Evolutionary conservation across 53 echinoderm and acorn worm genomes (phyloP).

Genomic region (Hippasteria phrygiana): DNA sequence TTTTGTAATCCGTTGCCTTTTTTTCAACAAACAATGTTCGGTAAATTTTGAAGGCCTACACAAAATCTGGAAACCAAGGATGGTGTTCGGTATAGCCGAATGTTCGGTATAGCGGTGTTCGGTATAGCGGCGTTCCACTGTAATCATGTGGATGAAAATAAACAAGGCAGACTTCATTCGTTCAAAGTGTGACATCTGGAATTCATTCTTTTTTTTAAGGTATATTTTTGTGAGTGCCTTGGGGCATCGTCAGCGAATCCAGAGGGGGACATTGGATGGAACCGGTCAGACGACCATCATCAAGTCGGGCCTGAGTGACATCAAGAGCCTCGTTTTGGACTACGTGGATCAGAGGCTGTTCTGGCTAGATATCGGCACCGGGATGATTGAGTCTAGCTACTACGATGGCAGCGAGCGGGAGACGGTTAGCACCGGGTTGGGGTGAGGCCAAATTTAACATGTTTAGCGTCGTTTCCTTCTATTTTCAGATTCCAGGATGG

Average conservation of each 20-base stretch:
- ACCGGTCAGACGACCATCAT: slow-evolving; percentile 59
- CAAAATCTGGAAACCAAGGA: no score
- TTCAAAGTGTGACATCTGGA: no score
- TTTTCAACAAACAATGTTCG: no score
- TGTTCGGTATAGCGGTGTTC: no score
- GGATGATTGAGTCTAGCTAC: slow-evolving; percentile 82
- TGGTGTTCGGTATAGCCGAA: no score
- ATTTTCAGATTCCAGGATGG: no score
- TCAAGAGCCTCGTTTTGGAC: slow-evolving; percentile 83
- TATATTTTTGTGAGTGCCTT: slow-evolving; percentile 79
- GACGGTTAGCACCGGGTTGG: slow-evolving; percentile 66
- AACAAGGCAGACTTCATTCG: no score
- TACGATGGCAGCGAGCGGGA: slow-evolving; percentile 75
- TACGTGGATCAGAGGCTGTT: slow-evolving; percentile 86
- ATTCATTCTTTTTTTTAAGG: slow-evolving; percentile 67
- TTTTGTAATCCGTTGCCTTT: no score
- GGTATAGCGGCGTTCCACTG: no score
- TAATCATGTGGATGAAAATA: no score
- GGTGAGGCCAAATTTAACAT: slow-evolving; percentile 60
- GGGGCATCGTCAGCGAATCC: slow-evolving; percentile 73
- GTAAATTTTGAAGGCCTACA: no score
- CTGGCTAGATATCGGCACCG: slow-evolving; percentile 86
- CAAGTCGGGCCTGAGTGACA: slow-evolving; percentile 47
- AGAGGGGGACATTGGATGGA: slow-evolving; percentile 79
- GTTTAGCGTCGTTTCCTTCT: not conserved